These are phyloP conservation scores for Cyrtonyx montezumae DNA, from an alignment of 2,113 vertebrate genomes.

Conservation along the genomic window DNA sequence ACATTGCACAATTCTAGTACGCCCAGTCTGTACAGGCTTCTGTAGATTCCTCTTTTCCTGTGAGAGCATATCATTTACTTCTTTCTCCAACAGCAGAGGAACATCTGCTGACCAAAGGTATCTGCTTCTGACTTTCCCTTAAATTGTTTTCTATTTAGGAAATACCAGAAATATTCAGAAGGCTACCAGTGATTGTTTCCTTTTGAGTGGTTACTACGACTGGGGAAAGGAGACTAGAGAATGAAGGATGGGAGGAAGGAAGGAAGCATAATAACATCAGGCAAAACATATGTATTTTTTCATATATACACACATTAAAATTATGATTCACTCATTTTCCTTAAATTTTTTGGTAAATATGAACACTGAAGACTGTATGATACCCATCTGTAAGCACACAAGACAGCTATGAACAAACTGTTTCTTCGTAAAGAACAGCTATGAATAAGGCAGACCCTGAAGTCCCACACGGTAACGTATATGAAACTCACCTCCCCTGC, in stretches of 20 bases:
- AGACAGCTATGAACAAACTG: not conserved
- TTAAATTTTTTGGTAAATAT: not conserved
- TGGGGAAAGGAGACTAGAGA: not conserved
- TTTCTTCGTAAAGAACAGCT: not conserved
- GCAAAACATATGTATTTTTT: not conserved
- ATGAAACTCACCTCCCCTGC: not conserved
- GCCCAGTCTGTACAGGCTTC: not conserved
- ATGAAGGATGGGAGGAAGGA: not conserved
- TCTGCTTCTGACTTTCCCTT: not conserved
- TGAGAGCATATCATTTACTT: not conserved
- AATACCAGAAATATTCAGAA: constrained; percentile 22
- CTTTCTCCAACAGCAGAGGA: not conserved
- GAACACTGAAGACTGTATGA: not conserved
- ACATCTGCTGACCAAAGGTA: not conserved
- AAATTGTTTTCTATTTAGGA: not conserved
- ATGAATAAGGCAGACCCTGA: not conserved
- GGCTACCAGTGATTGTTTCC: not conserved
- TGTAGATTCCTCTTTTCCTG: not conserved
- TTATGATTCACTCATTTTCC: not conserved
- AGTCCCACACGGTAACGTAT: not conserved
- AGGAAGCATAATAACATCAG: not conserved
- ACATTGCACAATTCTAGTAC: not conserved
- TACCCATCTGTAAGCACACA: not conserved
- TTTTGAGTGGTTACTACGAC: not conserved
- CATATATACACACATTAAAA: not conserved